Evolutionary conservation across 2,888 invertebrate species (phyloP), one percentile per base, ranked within the genome.

Genomic region (Schizotus pectinicornis): DNA sequence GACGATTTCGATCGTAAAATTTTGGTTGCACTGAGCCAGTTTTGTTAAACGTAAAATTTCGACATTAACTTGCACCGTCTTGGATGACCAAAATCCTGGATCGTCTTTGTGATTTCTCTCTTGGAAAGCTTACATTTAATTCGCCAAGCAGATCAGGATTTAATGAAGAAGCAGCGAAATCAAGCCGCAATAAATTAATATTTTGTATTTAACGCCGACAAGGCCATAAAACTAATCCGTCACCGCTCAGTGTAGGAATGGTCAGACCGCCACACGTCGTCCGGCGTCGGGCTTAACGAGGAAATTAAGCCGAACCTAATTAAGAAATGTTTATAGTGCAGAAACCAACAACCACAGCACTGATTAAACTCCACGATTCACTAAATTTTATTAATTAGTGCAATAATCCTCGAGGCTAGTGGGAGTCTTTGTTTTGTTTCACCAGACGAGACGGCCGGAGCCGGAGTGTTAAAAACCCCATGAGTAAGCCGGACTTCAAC

Each of bases 251-350:
- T 38, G 53, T 53, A 45, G 47, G 47, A 47, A 46, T 35, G 22
- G 9, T 22, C 36, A 47, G 36, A 46, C 34, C 22, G 22, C 22
- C 22, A 22, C 22, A 22, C 22, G 22, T 22, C 22, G 34, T 46
- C 12, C 35, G 22, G 41, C 43, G 45, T 46, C 53, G 12, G 45
- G 37, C 12, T 45, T 53, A 37, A 53, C 45, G 53, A 38, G 53
- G 46, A 53, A 53, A 46, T 39, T 53, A 46, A 37, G 31, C 39
- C 46, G 14, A 45, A 46, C 34, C 53, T 53, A 53, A 53, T 53
- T 53, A 53, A 22, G 37, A 33, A 53, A 13, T 11, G 35, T 46
- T 46, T 6, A 11, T 7, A 9, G 32, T 32, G 30, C 32, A 43
- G 32, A 43, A 32, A 43, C 11, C 43, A 43, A n/a, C 12, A 46